A percentile compares a stretch with the other conserved stretches of the same genome.
phyloP scores from a whole-genome alignment of 2,888 invertebrate species.

The Apoderus coryli region DNA sequence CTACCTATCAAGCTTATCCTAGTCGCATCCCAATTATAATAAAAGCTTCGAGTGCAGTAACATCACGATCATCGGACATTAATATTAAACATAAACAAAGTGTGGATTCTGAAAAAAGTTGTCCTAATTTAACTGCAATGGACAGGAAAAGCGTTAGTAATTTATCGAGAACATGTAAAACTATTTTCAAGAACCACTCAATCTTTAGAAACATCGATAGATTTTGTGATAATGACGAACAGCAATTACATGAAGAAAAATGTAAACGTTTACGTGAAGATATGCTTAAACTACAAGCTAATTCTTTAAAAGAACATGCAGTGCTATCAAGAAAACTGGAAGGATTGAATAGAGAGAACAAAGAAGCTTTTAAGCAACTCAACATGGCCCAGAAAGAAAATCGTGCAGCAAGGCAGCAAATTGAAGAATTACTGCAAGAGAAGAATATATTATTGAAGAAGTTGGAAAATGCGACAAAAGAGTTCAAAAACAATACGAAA shows the following conservation, averaged over 20 bases:
- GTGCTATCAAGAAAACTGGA: conserved; percentile 25
- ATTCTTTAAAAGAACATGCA: conserved; percentile 24
- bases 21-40: conserved; percentile 19
- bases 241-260: conserved; percentile 16
- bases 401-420: conserved; percentile 24
- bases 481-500: conserved; percentile 26
- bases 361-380: conserved; percentile 23
- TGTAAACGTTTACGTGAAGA: conserved; percentile 24
- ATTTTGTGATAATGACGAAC: conserved; percentile 8
- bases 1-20: no score
- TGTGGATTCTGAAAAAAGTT: conserved; percentile 16
- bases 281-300: conserved; percentile 22
- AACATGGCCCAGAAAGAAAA: conserved; percentile 24
- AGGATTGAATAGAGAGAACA: conserved; percentile 22
- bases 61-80: conserved; percentile 15
- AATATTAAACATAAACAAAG: conserved; percentile 11
- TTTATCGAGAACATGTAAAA: conserved; percentile 15
- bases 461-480: conserved; percentile 26
- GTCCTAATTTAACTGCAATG: conserved; percentile 15
- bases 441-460: conserved; percentile 23
- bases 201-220: neutral
- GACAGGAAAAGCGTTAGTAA: conserved; percentile 16
- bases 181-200: conserved; percentile 16
- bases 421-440: conserved; percentile 27
- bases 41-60: conserved; percentile 9